Base-by-base conservation (phyloP, 2,888 invertebrate genomes). In the Ernsta delagoae region DNA sequence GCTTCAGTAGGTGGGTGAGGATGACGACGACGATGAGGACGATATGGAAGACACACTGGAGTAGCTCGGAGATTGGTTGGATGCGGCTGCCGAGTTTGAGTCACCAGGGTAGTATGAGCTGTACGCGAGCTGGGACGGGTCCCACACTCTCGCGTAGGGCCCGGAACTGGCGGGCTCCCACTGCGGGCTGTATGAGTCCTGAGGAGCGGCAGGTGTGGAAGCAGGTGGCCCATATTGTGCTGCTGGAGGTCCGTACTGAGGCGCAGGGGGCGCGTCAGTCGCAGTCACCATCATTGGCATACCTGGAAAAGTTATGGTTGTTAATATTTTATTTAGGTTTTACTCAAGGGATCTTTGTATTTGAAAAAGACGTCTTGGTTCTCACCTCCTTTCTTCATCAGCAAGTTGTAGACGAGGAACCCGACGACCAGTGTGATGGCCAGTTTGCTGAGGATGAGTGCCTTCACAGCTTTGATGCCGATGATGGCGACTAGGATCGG, bases 391-490 rank as follows among this genome's bases (percentile, higher is more conserved):
- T 97, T 97, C 86, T 96, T 96, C 85, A 90, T 81, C 71, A 96
- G 87, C 79, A 97, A 90, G 82, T 97, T 97, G 86, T 96, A 95
- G 75, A 96, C 95, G 62, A 97, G 93, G 94, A 98, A 97, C 71
- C 97, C 97, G 63, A 97, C 94, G 59, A 97, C 97, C 72, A 97
- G 92, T 45, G 96, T 94, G 82, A 98, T 96, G 72, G 97, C 97
- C 76, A 97, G 92, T 86, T 98, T 98, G 83, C 97, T 97, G 78
- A 97, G 94, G 72, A 98, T 95, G 73, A 97, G 92, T 71, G 98
- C 98, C 87, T 97, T 97, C 78, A 96, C 93, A 34, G 98, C 96
- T 89, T 97, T 97, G 76, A 97, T 90, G 74, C 97, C 96, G 82
- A 97, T 95, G 79, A 97, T 89, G 57, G 96, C 95, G 41, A 97